These are phyloP conservation scores for Scelioninae gen. 2 DNA, from an alignment of 2,888 invertebrate genomes.

Conservation along the genomic window DNA sequence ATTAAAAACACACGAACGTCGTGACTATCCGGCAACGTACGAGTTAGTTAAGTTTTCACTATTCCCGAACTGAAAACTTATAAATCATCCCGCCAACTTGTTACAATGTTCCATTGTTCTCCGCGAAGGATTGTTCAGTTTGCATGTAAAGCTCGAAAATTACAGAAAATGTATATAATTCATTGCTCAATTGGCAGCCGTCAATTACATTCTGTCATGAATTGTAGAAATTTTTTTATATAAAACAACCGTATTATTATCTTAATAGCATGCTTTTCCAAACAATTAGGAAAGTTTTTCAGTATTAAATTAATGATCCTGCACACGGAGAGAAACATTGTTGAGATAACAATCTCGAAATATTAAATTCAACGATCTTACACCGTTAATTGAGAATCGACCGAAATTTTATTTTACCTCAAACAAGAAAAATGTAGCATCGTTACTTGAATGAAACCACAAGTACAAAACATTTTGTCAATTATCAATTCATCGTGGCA, in stretches of 20 bases:
- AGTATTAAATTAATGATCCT: too few relatives aligned
- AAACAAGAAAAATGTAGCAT: too few relatives aligned
- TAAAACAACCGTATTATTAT: conserved; percentile 36
- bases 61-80: conserved; percentile 40
- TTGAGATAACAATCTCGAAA: too few relatives aligned
- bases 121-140: conserved; percentile 34
- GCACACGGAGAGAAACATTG: too few relatives aligned
- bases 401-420: too few relatives aligned
- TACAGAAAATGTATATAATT: conserved; percentile 50
- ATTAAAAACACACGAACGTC: conserved; percentile 28
- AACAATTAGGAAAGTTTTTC: conserved; percentile 30
- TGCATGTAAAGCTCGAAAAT: conserved; percentile 48
- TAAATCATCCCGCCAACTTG: conserved; percentile 41
- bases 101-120: conserved; percentile 55
- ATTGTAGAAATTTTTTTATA: conserved; percentile 34
- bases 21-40: conserved; percentile 34
- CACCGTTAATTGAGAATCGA: too few relatives aligned
- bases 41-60: conserved; percentile 42
- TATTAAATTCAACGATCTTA: too few relatives aligned
- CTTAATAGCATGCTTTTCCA: conserved; percentile 13
- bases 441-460: too few relatives aligned
- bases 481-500: too few relatives aligned
- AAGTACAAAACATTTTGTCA: neutral
- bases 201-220: conserved; percentile 32
- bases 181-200: conserved; percentile 38